Base-by-base conservation (phyloP, 2,113 vertebrate species). In the Orientallactaga bullata region DNA sequence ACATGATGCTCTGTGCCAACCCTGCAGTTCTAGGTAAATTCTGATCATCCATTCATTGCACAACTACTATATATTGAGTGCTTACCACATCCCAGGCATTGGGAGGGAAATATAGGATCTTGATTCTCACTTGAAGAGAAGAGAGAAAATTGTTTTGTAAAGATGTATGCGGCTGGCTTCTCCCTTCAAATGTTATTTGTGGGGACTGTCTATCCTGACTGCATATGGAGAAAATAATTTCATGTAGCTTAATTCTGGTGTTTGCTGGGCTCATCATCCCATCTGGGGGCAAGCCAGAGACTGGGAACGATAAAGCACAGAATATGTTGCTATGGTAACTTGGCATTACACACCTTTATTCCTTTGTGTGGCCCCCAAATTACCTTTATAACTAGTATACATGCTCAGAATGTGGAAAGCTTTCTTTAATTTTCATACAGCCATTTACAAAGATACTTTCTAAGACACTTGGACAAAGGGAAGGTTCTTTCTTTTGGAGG, bases 271-370 rank as follows among this genome's bases (percentile, higher is more conserved):
- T 86, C 55, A 66, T 71, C 60, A 42, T 79, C 80, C 71, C 72
- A 81, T 78, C 42, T 87, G 42, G 92, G 93, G 95, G 73, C 81
- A 96, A 65, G 78, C 65, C 82, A 71, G 91, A 85, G 85, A 91
- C 63, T 32, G 39, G 30, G 84, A 94, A 60, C 26, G 13, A 65
- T 7, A 71, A 66, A 93, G 60, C 65, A 73, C 72, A 89, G 60
- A 94, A 21, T 21, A 89, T 10, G 74, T 93, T 90, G 93, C 87
- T 81, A 95, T 91, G 80, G 97, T 84, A 94, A 97, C 87, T 87
- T 94, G 87, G 81, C 74, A 91, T 78, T 80, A 78, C 68, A 93
- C 55, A 96, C 78, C 87, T 95, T 94, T 79, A 84, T 47, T 95
- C 77, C 84, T 65, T 63, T 91, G 42, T 83, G 58, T 82, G 6